Evolutionary conservation across 1,140 invertebrate genomes (phyloP).

Genomic region (Saccostrea echinata): DNA sequence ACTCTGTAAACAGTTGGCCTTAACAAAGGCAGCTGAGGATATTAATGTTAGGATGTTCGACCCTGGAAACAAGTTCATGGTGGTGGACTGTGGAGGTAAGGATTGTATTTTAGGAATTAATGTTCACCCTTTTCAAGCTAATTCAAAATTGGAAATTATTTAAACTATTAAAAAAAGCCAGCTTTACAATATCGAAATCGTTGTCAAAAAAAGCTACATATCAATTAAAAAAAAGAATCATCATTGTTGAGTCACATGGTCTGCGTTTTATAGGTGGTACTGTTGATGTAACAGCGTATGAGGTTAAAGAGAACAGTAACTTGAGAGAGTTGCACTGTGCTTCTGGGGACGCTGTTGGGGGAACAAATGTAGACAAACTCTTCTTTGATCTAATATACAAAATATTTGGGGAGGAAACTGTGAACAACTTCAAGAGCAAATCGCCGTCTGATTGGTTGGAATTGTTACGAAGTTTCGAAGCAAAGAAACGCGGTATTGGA

Average conservation of each 20-base stretch:
- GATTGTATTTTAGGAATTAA: not conserved
- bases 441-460: not conserved
- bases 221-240: no score
- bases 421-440: not conserved
- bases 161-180: no score
- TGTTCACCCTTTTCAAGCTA: no score
- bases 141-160: no score
- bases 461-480: slow-evolving; percentile 42
- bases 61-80: slow-evolving; percentile 5
- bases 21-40: not conserved
- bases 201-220: no score
- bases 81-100: not conserved
- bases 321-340: slow-evolving; percentile 83
- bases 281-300: slow-evolving; percentile 84
- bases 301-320: slow-evolving; percentile 78
- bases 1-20: not conserved
- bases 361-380: slow-evolving; percentile 60
- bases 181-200: no score
- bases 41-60: not conserved
- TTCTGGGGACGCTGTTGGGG: slow-evolving; percentile 82
- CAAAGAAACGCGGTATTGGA: not conserved
- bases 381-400: slow-evolving; percentile 12
- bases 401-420: not conserved
- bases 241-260: no score
- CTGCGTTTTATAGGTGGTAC: slow-evolving; percentile 80